A percentile compares a stretch with the other conserved stretches of the same genome.
phyloP scores from a whole-genome alignment of 2,888 invertebrate genomes.

The Bellardia bayeri region DNA sequence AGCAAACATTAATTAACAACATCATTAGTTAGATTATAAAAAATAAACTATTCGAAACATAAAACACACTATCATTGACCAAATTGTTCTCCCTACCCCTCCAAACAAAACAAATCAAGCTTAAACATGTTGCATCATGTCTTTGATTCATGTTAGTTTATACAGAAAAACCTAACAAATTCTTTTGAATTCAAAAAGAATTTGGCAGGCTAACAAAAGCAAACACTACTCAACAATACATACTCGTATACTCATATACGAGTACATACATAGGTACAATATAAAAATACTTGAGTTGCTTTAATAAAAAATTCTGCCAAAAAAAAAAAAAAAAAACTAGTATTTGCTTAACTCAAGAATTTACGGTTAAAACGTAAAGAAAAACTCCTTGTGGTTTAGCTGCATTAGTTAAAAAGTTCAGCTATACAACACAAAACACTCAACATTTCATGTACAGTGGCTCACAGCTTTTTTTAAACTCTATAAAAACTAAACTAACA shows the following conservation, averaged over 20 bases:
- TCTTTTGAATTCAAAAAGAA: neutral
- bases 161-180: too few species aligned
- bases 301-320: too few species aligned
- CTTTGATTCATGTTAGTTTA: conserved; percentile 23
- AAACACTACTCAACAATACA: neutral
- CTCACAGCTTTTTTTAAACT: too few species aligned
- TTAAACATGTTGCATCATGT: conserved; percentile 48
- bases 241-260: too few species aligned
- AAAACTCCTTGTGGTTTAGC: conserved; percentile 47
- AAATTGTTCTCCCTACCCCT: too few species aligned
- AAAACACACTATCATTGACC: neutral
- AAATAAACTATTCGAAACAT: neutral
- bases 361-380: conserved; percentile 3
- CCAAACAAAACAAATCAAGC: neutral
- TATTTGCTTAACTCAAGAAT: conserved; percentile 46
- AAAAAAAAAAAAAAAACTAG: conserved; percentile 1
- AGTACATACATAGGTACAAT: too few species aligned
- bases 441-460: too few species aligned
- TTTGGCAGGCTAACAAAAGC: conserved; percentile 19
- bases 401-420: conserved; percentile 50
- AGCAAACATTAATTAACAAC: neutral
- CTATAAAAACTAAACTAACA: too few species aligned
- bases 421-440: neutral
- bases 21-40: neutral
- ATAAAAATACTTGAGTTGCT: too few species aligned